Evolutionary conservation across 2,888 invertebrate species (phyloP).

Genomic region (Hirtodrosophila histrioides): DNA sequence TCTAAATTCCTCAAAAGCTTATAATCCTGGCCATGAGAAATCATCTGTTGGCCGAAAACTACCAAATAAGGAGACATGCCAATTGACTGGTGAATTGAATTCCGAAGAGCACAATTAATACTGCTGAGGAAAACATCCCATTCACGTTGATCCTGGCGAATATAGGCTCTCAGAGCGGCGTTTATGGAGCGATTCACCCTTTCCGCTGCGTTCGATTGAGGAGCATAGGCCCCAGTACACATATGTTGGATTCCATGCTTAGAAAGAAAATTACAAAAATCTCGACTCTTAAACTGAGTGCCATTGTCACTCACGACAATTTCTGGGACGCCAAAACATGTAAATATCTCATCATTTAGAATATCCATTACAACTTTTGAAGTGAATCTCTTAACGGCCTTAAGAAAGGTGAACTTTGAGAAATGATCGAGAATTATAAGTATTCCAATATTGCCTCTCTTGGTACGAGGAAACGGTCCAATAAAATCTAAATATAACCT

Average conservation of each 20-base stretch:
- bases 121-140: conserved; percentile 5
- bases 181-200: conserved; percentile 1
- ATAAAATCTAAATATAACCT: not conserved
- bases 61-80: conserved; percentile 7
- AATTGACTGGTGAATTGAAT: conserved; percentile 7
- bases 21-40: conserved; percentile 1
- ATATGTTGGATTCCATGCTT: not conserved
- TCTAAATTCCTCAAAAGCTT: conserved; percentile 3
- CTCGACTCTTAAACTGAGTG: conserved; percentile 13
- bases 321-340: conserved; percentile 5
- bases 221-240: not conserved
- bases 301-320: conserved; percentile 13
- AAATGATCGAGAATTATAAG: too few relatives aligned
- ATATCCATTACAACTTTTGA: not conserved
- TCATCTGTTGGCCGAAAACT: conserved; percentile 23
- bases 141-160: conserved; percentile 1
- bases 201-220: not conserved
- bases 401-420: not conserved
- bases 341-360: not conserved
- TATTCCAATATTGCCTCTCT: too few relatives aligned
- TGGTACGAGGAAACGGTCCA: not conserved
- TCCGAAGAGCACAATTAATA: conserved; percentile 5
- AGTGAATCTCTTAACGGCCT: not conserved
- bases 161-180: not conserved
- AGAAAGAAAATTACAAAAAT: not conserved